These are phyloP conservation scores for Aethes cnicana DNA, from an alignment of 2,888 invertebrate species.

Conservation along the genomic window DNA sequence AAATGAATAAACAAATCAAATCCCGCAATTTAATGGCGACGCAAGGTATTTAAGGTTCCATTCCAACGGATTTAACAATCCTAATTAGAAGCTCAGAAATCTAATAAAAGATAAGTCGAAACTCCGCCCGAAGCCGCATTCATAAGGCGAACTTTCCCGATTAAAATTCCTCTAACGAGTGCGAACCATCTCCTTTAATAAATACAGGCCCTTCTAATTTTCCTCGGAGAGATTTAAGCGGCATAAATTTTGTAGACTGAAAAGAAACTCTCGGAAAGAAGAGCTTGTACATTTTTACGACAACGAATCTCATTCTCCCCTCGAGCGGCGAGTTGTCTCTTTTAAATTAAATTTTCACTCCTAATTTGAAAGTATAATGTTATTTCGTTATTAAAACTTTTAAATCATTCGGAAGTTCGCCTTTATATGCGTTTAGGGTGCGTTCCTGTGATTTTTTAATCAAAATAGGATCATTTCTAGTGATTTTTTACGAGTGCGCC, in stretches of 20 bases:
- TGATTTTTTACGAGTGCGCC: constrained; percentile 80
- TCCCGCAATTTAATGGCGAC: constrained; percentile 34
- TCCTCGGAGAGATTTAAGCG: constrained; percentile 77
- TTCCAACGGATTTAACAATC: constrained; percentile 66
- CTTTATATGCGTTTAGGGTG: constrained; percentile 65
- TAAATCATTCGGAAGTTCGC: constrained; percentile 80
- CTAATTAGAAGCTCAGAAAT: constrained; percentile 73
- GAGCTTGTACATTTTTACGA: constrained; percentile 80
- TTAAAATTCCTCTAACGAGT: constrained; percentile 81
- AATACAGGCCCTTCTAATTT: constrained; percentile 79
- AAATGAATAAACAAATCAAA: constrained; percentile 20
- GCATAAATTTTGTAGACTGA: constrained; percentile 77
- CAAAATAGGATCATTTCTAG: constrained; percentile 81
- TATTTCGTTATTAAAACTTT: constrained; percentile 83
- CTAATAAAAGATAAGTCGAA: constrained; percentile 78
- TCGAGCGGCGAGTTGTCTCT: constrained; percentile 77
- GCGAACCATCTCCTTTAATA: constrained; percentile 76
- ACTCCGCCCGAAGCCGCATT: constrained; percentile 70
- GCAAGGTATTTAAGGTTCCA: constrained; percentile 63
- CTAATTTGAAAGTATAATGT: constrained; percentile 84
- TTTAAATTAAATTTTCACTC: constrained; percentile 84
- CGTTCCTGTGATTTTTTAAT: constrained; percentile 79
- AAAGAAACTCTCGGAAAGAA: constrained; percentile 80
- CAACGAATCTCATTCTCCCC: constrained; percentile 75
- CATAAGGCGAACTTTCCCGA: constrained; percentile 76